Evolutionary conservation across 2,797 vertebrate genomes (phyloP), one percentile per base, ranked within the genome.

Genomic region (Fistularia commersonii): DNA sequence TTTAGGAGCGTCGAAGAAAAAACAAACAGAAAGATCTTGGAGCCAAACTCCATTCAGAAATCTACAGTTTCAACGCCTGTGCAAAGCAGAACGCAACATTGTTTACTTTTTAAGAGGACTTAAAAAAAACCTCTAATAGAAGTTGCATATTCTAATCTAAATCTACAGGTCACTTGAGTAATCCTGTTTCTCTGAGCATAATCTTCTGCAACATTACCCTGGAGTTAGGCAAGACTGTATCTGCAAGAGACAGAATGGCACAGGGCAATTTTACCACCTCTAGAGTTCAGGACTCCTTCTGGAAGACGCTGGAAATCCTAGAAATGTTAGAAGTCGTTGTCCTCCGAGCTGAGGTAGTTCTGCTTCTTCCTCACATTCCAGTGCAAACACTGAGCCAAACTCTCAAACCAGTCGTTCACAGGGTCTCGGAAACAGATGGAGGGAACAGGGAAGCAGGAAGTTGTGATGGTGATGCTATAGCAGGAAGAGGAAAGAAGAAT

Each of bases 351-450:
- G 50, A 97, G 93, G 80, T 93, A 88, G 57, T 94, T 88, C 80
- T 92, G 91, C 77, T 91, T 91, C 81, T 92, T 92, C 61, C 91
- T 88, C 61, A 92, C 88, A 13, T 92, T 92, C 91, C 91, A 92
- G 86, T 92, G 91, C 8, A 92, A 84, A 81, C 91, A 92, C 73
- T 91, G 77, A 2, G 90, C 88, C 68, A 92, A 80, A 69, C 91
- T 92, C 75, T 92, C 89, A 7, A 92, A 92, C 91, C 91, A 92
- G 81, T 92, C 91, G 7, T 92, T 90, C 49, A 92, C 91, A 11
- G 91, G 89, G 67, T 92, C 91, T 38, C 88, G 89, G 73, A 91
- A 91, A 54, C 91, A 92, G 73, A 92, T 91, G n/a, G 89, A 92
- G 1, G 91, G 91, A 61, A 92, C 87, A 0, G 91, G 90, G 61